Evolutionary conservation across 2,797 vertebrate species (phyloP), one percentile per base, ranked within the genome.

Genomic region (Mico argentatus): DNA sequence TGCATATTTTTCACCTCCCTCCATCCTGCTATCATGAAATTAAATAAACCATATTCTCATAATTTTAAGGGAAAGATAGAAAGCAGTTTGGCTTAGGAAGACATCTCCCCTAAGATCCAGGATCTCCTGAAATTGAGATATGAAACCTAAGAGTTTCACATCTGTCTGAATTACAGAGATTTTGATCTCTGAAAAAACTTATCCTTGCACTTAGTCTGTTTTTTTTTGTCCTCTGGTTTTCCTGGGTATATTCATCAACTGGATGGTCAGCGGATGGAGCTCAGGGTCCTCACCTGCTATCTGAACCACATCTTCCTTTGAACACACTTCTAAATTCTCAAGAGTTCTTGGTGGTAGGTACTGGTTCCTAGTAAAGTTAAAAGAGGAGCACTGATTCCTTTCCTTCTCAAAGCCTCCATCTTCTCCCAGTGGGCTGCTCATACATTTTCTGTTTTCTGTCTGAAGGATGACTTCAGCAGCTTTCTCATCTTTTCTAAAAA

Each of bases 11-110:
- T 64, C 26, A n/a, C 7, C 59, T 82, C 20, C 2, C 20, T 95
- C 1, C 5, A 77, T 59, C 52, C 36, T 50, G 12, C 57, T 93
- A 10, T 80, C 77, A 82, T 82, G 76, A 73, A 90, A 90, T 85
- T 39, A 61, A 61, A 61, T 50, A 76, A 52, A 41, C 72, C 86
- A 30, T 46, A 17, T 44, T 95, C 39, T 79, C 94, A 72, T 55
- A 93, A 52, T 95, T 94, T 80, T 59, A 81, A 83, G 81, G 11
- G 33, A 84, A 95, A 80, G 11, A n/a, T 72, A 82, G 59, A 41
- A 82, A 82, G 20, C 46, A 52, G 0, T 70, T 48, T 90, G 64
- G 27, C 24, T n/a, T 15, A 10, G 67, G 50, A 90, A 61, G 30
- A 8, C 6, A 33, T 88, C 46, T 88, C 30, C 48, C 72, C n/a